A percentile compares a stretch with the other conserved stretches of the same genome.
Conservation (phyloP, 2,888 invertebrate species). For the Anarsia innoxiella region DNA sequence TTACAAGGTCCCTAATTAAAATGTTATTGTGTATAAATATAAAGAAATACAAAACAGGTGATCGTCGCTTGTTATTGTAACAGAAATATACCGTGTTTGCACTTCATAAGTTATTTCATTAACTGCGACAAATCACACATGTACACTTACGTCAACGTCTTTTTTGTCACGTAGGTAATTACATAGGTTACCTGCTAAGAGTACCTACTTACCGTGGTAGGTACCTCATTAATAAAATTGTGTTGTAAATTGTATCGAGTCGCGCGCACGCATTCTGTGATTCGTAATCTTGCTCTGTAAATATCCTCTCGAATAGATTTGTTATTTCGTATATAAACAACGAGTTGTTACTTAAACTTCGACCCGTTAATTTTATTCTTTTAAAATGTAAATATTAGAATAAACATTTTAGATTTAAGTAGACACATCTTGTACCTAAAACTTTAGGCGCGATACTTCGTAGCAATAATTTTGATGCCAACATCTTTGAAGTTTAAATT, state of each 20-base stretch:
- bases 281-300: constrained; percentile 68
- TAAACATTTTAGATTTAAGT: constrained; percentile 55
- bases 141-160: constrained; percentile 10
- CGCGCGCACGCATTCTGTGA: constrained; percentile 58
- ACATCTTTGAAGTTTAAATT: constrained; percentile 55
- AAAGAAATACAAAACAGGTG: constrained; percentile 4
- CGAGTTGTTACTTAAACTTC: constrained; percentile 46
- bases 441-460: constrained; percentile 54
- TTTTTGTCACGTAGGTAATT: no score
- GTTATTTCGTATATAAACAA: constrained; percentile 66
- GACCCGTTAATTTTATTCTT: constrained; percentile 56
- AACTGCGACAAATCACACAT: constrained; percentile 5
- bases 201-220: constrained; percentile 39
- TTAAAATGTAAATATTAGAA: constrained; percentile 67
- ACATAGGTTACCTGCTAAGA: no score
- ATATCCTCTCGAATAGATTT: constrained; percentile 66
- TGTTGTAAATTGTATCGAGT: constrained; percentile 26
- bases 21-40: no score
- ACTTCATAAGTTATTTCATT: constrained; percentile 17
- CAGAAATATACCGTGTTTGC: constrained; percentile 1
- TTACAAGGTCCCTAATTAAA: constrained; percentile 14
- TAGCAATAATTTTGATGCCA: constrained; percentile 73
- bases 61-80: constrained; percentile 3
- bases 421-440: constrained; percentile 68
- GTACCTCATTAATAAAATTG: constrained; percentile 22